Base-by-base conservation (phyloP, 1,140 invertebrate genomes). In the Rhopalosiphum padi region DNA sequence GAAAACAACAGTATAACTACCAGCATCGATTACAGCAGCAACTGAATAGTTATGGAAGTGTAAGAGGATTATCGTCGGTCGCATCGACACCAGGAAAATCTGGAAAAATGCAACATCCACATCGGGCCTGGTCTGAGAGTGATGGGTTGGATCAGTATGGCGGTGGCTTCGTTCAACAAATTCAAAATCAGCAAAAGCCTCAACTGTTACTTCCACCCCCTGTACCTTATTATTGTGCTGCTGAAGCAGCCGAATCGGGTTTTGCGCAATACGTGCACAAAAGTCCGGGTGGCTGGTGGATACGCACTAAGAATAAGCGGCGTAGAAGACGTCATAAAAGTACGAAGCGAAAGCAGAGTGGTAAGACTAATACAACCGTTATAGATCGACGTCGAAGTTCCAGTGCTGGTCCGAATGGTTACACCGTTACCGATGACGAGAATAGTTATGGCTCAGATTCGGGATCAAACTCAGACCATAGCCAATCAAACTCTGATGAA, bases 81-180 rank as follows among this genome's bases (percentile, higher is more conserved):
- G 48, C 53, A 2, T 30, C 3, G 6, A 90, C 89, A 0, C 89
- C 89, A 21, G 89, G 37, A 2, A 90, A 5, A n/a, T 30, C 11
- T 9, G 9, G 37, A 21, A n/a, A 6, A 35, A 30, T 37, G 22
- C 53, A 90, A 6, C 55, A 41, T 30, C 89, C 89, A 9, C 55
- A 90, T 30, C 89, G 89, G 6, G 89, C 89, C 4, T 90, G 89
- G 89, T 90, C 89, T 3, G 89, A 90, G 37, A 90, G 89, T 2
- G 89, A 90, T 21, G 89, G 89, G 5, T 30, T 90, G 15, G 55
- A 90, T 37, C 37, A 55, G 30, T 90, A 35, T 41, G 89, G 88
- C 1, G 37, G 53, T 22, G 37, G 37, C 15, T 25, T 25, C 6
- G 9, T 41, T 25, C 46, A 88, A 46, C 46, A n/a, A 46, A 25